Conservation (phyloP, 2,888 invertebrate species). For the Phytoseiulus persimilis region DNA sequence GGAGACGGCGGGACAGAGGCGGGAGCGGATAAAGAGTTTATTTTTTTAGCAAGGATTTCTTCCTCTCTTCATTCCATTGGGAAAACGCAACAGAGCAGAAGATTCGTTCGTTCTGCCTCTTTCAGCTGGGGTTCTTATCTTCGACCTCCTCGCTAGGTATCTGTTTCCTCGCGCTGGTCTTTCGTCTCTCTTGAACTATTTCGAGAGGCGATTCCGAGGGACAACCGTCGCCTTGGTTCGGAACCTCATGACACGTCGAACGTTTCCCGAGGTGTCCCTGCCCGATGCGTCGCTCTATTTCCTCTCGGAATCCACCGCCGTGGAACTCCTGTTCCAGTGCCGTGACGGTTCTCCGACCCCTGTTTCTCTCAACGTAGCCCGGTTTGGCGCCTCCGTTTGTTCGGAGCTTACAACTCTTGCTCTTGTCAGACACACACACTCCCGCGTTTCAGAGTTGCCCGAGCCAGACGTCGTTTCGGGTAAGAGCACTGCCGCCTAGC, state of each 20-base stretch:
- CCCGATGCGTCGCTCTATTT: too few relatives aligned
- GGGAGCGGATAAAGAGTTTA: background rate
- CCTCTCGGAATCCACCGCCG: background rate
- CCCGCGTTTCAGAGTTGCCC: background rate
- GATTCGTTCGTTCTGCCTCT: background rate
- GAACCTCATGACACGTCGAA: background rate
- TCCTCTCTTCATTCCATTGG: background rate
- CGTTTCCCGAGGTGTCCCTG: background rate
- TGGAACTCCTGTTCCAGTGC: background rate
- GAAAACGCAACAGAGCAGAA: background rate
- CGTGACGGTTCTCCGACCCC: background rate
- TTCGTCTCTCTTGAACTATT: background rate
- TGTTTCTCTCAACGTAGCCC: background rate
- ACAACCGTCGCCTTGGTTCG: background rate
- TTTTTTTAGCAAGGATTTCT: background rate
- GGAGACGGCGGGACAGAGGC: background rate
- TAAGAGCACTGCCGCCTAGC: background rate
- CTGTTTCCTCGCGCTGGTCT: background rate
- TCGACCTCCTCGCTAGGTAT: background rate
- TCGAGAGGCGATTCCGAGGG: background rate
- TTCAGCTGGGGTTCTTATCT: background rate
- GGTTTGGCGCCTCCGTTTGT: background rate
- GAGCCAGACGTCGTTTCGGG: background rate
- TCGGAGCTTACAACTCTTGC: background rate
- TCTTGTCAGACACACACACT: background rate